Evolutionary conservation across 2,113 vertebrate genomes (phyloP).

Genomic region (Hirundichthys speculiger): DNA sequence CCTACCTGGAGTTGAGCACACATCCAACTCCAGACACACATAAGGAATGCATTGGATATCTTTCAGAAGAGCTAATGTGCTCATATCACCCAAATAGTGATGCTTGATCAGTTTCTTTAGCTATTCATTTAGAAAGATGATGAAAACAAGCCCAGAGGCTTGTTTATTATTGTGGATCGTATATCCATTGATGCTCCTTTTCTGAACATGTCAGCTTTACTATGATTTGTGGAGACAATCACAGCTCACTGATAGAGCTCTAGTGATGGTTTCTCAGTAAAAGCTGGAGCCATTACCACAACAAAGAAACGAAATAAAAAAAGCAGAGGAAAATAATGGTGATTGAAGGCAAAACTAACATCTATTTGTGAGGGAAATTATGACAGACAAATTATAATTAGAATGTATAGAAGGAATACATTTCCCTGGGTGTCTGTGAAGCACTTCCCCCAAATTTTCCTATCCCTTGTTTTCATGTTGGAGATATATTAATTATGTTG

Average conservation of each 20-base stretch:
- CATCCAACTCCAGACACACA: constrained; percentile 29
- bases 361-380: constrained; percentile 32
- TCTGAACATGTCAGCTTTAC: constrained; percentile 45
- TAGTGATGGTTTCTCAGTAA: constrained; percentile 28
- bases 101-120: constrained; percentile 34
- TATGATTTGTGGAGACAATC: constrained; percentile 49
- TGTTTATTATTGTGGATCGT: constrained; percentile 51
- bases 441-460: constrained; percentile 1
- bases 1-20: constrained; percentile 7
- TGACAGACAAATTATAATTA: constrained; percentile 33
- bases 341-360: constrained; percentile 47
- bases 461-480: background rate
- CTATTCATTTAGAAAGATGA: constrained; percentile 41
- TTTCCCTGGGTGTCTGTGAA: background rate
- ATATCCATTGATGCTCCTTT: constrained; percentile 46
- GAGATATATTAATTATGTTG: constrained; percentile 24
- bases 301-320: background rate
- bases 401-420: constrained; percentile 8
- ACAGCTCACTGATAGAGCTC: constrained; percentile 4
- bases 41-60: constrained; percentile 46
- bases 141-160: constrained; percentile 28
- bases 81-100: constrained; percentile 40
- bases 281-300: constrained; percentile 7
- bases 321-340: background rate
- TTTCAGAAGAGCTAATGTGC: constrained; percentile 15